Conservation (phyloP, 2,888 invertebrate species). For the Seira ritae region DNA sequence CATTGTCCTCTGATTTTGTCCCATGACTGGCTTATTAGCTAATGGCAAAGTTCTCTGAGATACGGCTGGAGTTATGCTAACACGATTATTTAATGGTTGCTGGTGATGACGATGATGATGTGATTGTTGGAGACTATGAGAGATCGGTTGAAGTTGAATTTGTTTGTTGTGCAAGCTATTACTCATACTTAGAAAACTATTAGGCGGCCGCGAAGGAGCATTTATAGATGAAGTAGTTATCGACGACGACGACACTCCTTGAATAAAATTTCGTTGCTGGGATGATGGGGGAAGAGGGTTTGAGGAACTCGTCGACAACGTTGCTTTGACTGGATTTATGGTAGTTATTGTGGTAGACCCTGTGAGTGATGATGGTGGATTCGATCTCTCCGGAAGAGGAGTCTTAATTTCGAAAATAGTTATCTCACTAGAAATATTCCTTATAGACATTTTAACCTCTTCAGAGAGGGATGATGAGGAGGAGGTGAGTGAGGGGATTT, state of each 20-base stretch:
- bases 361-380: slow-evolving; percentile 58
- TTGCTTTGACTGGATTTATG: slow-evolving; percentile 49
- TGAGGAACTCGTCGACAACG: slow-evolving; percentile 19
- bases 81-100: slow-evolving; percentile 51
- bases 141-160: slow-evolving; percentile 65
- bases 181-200: slow-evolving; percentile 56
- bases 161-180: slow-evolving; percentile 57
- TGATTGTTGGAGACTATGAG: slow-evolving; percentile 47
- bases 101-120: slow-evolving; percentile 35
- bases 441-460: slow-evolving; percentile 72
- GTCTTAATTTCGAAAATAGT: slow-evolving; percentile 72
- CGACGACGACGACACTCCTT: slow-evolving; percentile 15
- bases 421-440: slow-evolving; percentile 72
- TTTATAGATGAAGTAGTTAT: no score
- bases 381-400: slow-evolving; percentile 67
- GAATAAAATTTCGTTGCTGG: slow-evolving; percentile 39
- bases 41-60: slow-evolving; percentile 50
- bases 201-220: slow-evolving; percentile 42
- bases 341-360: slow-evolving; percentile 68
- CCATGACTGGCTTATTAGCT: slow-evolving; percentile 31
- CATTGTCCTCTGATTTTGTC: slow-evolving; percentile 55
- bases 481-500: slow-evolving; percentile 49
- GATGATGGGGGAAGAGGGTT: slow-evolving; percentile 10
- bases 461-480: slow-evolving; percentile 65
- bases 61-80: slow-evolving; percentile 57